phyloP scores from a whole-genome alignment of 1,140 invertebrate species.

The Solenopsis fugax region DNA sequence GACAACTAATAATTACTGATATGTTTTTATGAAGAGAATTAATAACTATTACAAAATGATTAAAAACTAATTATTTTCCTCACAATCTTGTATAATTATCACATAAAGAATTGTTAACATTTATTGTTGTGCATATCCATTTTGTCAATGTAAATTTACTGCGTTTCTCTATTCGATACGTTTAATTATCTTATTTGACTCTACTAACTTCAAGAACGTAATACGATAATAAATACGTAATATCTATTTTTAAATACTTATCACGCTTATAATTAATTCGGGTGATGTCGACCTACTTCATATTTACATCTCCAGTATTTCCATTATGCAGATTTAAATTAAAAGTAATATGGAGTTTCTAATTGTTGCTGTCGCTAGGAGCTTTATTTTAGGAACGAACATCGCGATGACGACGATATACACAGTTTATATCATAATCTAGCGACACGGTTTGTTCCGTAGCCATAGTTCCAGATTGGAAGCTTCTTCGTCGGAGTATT shows the following conservation, averaged over 20 bases:
- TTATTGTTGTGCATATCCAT: no score
- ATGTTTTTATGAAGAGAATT: neutral
- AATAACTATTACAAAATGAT: neutral
- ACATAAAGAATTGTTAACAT: neutral
- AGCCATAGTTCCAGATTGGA: slow-evolving; percentile 29
- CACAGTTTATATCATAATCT: slow-evolving; percentile 27
- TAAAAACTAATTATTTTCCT: neutral
- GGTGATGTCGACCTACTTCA: neutral
- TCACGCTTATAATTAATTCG: slow-evolving; percentile 2
- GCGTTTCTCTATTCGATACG: neutral
- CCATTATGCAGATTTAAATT: neutral
- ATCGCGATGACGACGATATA: neutral
- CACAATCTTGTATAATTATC: neutral
- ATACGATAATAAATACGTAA: slow-evolving; percentile 17
- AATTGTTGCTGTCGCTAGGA: neutral
- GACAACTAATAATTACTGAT: no score
- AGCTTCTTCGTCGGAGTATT: slow-evolving; percentile 45
- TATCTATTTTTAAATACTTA: neutral
- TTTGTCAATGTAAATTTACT: neutral
- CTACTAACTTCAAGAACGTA: neutral
- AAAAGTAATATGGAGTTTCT: neutral
- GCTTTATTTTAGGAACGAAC: slow-evolving; percentile 5
- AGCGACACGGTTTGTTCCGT: slow-evolving; percentile 14
- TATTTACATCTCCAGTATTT: neutral
- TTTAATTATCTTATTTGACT: neutral